Conservation (phyloP, 1,140 invertebrate genomes). For the Dolichoris vasculosae region DNA sequence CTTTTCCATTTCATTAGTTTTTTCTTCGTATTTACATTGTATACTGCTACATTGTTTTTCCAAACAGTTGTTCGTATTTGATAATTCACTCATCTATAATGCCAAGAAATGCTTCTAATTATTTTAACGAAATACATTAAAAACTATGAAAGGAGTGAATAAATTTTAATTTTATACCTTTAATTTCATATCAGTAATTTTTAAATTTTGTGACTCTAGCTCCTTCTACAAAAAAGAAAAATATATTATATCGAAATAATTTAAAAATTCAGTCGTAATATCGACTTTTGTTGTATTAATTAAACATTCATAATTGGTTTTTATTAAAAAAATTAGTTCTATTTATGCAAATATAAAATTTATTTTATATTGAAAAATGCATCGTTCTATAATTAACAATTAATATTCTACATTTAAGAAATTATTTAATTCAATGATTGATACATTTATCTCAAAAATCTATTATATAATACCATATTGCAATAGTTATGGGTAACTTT, state of each 20-base stretch:
- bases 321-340: background rate
- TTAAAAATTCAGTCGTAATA: background rate
- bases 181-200: conserved; percentile 55
- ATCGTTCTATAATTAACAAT: too few species aligned
- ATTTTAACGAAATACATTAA: conserved; percentile 16
- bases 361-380: background rate
- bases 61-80: conserved; percentile 55
- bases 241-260: conserved; percentile 1
- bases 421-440: too few species aligned
- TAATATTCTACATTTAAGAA: too few species aligned
- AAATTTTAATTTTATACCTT: conserved; percentile 58
- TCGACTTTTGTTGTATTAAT: background rate
- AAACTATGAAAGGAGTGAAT: background rate
- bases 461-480: background rate
- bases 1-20: conserved; percentile 58
- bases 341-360: too few species aligned
- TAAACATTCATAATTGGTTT: background rate
- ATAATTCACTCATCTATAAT: conserved; percentile 57
- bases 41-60: conserved; percentile 56
- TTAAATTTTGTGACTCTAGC: conserved; percentile 55
- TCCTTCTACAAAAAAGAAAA: conserved; percentile 62
- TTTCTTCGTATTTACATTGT: conserved; percentile 57
- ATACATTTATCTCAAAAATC: too few species aligned
- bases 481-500: background rate
- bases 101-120: conserved; percentile 30